A percentile compares a stretch with the other conserved stretches of the same genome.
Evolutionary conservation across 2,113 vertebrate species (phyloP).

Genomic region (Holacanthus passer): DNA sequence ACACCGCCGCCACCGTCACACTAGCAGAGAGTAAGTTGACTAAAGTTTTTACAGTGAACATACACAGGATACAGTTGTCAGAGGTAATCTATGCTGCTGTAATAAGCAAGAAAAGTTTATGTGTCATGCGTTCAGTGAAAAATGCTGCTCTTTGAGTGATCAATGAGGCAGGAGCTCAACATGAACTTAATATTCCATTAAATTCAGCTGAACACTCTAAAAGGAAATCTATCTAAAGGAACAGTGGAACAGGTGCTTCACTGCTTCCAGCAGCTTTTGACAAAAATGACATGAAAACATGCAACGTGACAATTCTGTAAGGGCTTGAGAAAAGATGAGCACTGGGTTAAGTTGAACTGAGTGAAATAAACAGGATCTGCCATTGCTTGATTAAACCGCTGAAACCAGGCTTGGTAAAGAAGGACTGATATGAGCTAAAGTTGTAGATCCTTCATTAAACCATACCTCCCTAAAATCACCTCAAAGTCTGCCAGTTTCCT

Average conservation of each 20-base stretch:
- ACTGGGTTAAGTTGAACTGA: not conserved
- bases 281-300: not conserved
- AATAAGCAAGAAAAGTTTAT: not conserved
- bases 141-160: no score
- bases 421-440: no score
- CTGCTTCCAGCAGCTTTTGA: not conserved
- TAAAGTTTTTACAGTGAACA: slow-evolving; percentile 18
- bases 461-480: not conserved
- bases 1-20: slow-evolving; percentile 87
- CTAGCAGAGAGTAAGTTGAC: slow-evolving; percentile 91
- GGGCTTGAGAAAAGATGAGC: no score
- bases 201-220: not conserved
- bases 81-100: no score
- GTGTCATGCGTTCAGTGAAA: not conserved
- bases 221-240: not conserved
- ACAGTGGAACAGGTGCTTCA: not conserved
- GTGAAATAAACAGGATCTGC: not conserved
- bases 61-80: not conserved
- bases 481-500: not conserved
- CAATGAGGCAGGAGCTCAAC: no score
- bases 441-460: not conserved
- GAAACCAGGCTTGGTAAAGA: not conserved
- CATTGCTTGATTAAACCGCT: not conserved
- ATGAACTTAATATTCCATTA: no score
- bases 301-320: not conserved